These are phyloP conservation scores for Tolmerus cingulatus DNA, from an alignment of 2,888 invertebrate species.

Conservation along the genomic window DNA sequence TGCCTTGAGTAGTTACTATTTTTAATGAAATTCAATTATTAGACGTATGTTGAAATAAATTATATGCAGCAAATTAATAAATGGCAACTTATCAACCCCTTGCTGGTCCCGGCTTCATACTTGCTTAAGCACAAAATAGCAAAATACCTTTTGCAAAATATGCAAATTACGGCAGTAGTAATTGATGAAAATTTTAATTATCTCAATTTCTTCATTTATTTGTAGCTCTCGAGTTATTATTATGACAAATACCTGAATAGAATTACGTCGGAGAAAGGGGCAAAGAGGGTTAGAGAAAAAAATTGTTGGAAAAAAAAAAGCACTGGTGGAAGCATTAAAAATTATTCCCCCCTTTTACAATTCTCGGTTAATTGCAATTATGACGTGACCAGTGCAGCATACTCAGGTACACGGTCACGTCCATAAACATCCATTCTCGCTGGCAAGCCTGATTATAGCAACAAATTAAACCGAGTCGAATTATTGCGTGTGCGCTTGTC, in stretches of 20 bases:
- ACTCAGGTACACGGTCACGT: neutral
- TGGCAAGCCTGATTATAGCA: neutral
- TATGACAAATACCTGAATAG: neutral
- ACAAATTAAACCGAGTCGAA: neutral
- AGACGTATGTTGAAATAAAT: neutral
- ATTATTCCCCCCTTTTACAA: neutral
- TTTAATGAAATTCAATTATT: neutral
- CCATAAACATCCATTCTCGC: neutral
- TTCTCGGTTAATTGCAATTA: neutral
- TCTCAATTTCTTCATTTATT: neutral
- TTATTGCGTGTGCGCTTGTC: conserved; percentile 24
- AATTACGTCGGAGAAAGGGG: neutral
- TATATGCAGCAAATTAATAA: neutral
- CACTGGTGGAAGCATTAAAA: neutral
- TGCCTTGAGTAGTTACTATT: neutral
- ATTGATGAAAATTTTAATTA: neutral
- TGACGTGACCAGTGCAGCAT: neutral
- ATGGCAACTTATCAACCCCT: neutral
- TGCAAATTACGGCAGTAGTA: neutral
- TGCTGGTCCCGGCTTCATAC: neutral
- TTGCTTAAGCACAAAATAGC: neutral
- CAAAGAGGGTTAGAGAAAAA: neutral
- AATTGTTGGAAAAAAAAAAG: neutral
- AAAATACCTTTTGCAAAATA: neutral
- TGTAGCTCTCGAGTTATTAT: neutral